These are phyloP conservation scores for Muntiacus reevesi DNA, from an alignment of 2,113 vertebrate species.

Conservation along the genomic window DNA sequence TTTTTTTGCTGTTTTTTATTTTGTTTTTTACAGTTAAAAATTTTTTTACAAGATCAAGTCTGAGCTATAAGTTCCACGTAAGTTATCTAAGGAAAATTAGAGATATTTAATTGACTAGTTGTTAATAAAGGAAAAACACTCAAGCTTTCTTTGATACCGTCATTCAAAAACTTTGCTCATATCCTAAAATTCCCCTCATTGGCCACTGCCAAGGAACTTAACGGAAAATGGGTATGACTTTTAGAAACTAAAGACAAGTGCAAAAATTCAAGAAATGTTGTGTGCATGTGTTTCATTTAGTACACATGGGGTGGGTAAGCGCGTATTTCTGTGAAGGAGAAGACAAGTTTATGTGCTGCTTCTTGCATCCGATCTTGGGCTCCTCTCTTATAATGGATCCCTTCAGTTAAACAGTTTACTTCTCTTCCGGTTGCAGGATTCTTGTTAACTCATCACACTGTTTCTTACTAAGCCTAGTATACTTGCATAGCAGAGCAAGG, in stretches of 20 bases:
- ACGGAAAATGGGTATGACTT: constrained; percentile 37
- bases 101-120: constrained; percentile 27
- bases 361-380: constrained; percentile 41
- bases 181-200: constrained; percentile 50
- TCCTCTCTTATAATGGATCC: constrained; percentile 2
- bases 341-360: constrained; percentile 54
- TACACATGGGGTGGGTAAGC: not conserved
- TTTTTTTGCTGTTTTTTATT: not conserved
- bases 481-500: not conserved
- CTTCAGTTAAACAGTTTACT: constrained; percentile 30
- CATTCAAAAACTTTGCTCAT: constrained; percentile 11
- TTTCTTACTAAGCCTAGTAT: not conserved
- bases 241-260: constrained; percentile 32
- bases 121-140: constrained; percentile 52
- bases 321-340: constrained; percentile 46
- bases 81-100: constrained; percentile 63
- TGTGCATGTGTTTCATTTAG: not conserved
- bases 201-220: constrained; percentile 50
- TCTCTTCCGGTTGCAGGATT: constrained; percentile 45
- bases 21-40: constrained; percentile 39
- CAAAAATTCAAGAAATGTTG: constrained; percentile 34
- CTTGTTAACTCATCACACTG: constrained; percentile 17
- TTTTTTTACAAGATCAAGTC: constrained; percentile 52
- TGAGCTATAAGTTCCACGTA: constrained; percentile 60
- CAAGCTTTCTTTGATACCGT: constrained; percentile 17